Evolutionary conservation across 2,888 invertebrate genomes (phyloP), one percentile per base, ranked within the genome.

Genomic region (Epinotia bilunana): DNA sequence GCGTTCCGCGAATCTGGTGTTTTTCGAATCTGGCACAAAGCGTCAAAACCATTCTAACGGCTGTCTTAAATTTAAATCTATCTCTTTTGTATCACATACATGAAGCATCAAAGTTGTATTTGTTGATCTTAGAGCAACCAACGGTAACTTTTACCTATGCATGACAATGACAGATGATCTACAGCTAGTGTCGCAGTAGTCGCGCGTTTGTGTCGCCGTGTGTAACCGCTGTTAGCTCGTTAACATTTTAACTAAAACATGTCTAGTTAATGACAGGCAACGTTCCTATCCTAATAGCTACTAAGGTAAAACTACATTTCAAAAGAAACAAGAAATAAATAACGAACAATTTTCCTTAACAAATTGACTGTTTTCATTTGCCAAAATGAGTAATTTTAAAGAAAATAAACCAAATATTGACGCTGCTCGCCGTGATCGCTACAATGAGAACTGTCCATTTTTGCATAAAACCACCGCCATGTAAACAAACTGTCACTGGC

Each of bases 381-480:
- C 53, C n/a, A 53, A n/a, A 7, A n/a, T 53, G 53, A n/a, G 53
- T 53, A 4, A n/a, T 53, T 6, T 5, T 16, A 49, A 53, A 53
- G 53, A 53, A 53, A 0, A 53, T n/a, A 3, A 43, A 46, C 57
- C 18, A 57, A 63, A 64, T 5, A 62, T 23, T 46, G 16, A 16
- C 9, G 39, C 63, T n/a, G n/a, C 58, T 39, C 43, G 62, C 55
- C 72, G 33, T 57, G 11, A 67, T 23, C 43, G 49, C 65, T 53
- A 53, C 46, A 69, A 65, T 64, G 64, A 57, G 57, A 57, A 76
- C 53, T 73, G 60, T 73, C 69, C 64, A 49, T 64, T 63, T 76
- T 72, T 76, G 76, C 76, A 71, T 68, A 71, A 73, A 73, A 67
- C 76, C 74, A 70, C 53, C 70, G 55, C 58, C 72, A 55, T 55